phyloP scores from a whole-genome alignment of 2,797 vertebrate species.

The Ptychadena robeensis region DNA sequence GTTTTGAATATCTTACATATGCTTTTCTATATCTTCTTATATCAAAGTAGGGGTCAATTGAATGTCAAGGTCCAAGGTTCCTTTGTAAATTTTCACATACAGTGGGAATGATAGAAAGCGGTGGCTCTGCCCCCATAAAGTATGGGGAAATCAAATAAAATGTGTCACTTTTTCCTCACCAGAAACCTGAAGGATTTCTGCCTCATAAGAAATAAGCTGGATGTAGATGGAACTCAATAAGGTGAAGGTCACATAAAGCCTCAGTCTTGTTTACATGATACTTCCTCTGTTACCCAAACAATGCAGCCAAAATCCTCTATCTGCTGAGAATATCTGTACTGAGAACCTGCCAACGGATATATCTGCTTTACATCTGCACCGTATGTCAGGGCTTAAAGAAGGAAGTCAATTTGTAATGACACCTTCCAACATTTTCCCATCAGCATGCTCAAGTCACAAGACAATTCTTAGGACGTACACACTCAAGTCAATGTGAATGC shows the following conservation, averaged over 20 bases:
- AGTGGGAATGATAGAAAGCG: not conserved
- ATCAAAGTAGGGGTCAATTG: too few relatives aligned
- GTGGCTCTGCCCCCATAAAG: not conserved
- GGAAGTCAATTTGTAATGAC: slow-evolving; percentile 19
- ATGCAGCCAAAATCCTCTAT: slow-evolving; percentile 51
- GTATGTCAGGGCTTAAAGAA: slow-evolving; percentile 40
- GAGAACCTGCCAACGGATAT: slow-evolving; percentile 43
- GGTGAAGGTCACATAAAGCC: slow-evolving; percentile 55
- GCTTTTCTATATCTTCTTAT: too few relatives aligned
- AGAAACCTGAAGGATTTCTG: not conserved
- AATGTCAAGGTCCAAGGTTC: not conserved
- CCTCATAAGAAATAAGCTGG: not conserved
- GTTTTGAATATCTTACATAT: too few relatives aligned
- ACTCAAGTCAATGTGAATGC: not conserved
- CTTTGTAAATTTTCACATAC: not conserved
- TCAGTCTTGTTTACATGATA: slow-evolving; percentile 46
- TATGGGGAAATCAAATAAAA: too few relatives aligned
- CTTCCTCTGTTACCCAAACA: slow-evolving; percentile 55
- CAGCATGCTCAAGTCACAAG: not conserved
- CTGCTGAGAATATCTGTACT: slow-evolving; percentile 29
- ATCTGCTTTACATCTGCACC: slow-evolving; percentile 57
- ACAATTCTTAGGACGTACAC: not conserved
- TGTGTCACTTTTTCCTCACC: too few relatives aligned
- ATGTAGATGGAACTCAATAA: slow-evolving; percentile 50
- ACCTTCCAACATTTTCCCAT: slow-evolving; percentile 22